Base-by-base conservation (phyloP, 2,113 vertebrate species). In the Orthochromis indermauri region DNA sequence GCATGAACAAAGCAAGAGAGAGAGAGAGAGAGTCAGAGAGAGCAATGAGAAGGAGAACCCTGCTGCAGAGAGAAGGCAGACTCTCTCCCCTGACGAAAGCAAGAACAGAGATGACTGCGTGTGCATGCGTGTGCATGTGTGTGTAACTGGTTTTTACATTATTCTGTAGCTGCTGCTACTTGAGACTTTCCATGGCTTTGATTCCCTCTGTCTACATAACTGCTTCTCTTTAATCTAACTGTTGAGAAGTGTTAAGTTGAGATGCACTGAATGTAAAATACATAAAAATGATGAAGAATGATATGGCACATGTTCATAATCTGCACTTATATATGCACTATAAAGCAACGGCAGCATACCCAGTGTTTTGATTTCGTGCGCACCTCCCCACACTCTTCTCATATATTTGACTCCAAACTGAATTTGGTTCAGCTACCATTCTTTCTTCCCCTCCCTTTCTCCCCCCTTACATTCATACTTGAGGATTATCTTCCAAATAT, bases 41-140 rank as follows among this genome's bases (percentile, higher is more conserved):
- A 82, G 89, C 33, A 19, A 90, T 80, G 90, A 89, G 88, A 90
- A 86, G 81, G 88, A 88, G 87, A 91, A 90, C 87, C 76, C 86
- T 90, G 94, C 94, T 94, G 94, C 91, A 92, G 93, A 91, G 91
- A 89, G 88, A 87, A 90, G 86, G 88, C 86, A 90, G 53, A 89
- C 85, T 89, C 86, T 88, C 80, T 89, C 89, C 91, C 85, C 84
- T 82, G 91, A 90, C 57, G 10, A 84, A 89, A 82, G 86, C 85
- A 86, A 80, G 89, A 85, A 82, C 31, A 92, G 86, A 91, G 86
- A 93, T 31, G 84, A 90, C 59, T 91, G 16, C 86, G 91, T 90
- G 84, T 84, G 88, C 55, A 45, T 86, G 84, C 12, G 63, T 85
- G 85, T 80, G 24, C 33, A 83, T 57, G 59, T 66, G 86, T 80